phyloP scores from a whole-genome alignment of 2,888 invertebrate species.

The Caenorhabditis virilis region DNA sequence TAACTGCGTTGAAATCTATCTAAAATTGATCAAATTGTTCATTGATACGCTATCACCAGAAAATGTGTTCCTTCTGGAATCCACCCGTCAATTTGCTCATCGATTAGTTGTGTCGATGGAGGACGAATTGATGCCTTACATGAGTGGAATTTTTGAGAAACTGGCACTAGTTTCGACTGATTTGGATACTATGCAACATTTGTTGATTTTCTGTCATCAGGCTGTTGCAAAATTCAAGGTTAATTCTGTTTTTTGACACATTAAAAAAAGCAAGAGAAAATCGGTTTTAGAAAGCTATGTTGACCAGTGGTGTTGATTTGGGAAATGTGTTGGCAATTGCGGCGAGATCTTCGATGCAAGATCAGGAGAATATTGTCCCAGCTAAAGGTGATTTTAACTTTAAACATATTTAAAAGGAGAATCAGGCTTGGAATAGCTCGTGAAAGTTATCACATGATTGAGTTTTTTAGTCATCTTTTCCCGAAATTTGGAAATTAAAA shows the following conservation, averaged over 20 bases:
- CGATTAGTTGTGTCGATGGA: conserved; percentile 75
- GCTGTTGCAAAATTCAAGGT: conserved; percentile 74
- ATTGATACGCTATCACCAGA: conserved; percentile 36
- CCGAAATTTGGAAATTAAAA: background rate
- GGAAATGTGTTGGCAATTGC: conserved; percentile 43
- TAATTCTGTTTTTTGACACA: background rate
- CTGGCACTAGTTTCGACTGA: conserved; percentile 52
- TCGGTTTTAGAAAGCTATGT: conserved; percentile 28
- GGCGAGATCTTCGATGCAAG: conserved; percentile 35
- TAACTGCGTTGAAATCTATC: conserved; percentile 72
- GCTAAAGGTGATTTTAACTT: conserved; percentile 21
- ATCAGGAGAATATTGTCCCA: conserved; percentile 21
- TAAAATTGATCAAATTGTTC: conserved; percentile 69
- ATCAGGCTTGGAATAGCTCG: background rate
- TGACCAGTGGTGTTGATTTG: conserved; percentile 43
- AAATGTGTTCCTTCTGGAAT: conserved; percentile 68
- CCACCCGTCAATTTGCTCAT: conserved; percentile 71
- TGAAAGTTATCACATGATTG: background rate
- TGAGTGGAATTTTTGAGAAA: conserved; percentile 32
- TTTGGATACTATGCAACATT: conserved; percentile 69
- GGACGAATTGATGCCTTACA: conserved; percentile 72
- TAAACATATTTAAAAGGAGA: background rate
- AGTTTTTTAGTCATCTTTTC: background rate
- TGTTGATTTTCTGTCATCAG: conserved; percentile 74
- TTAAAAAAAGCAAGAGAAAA: background rate